A percentile compares a stretch with the other conserved stretches of the same genome.
Evolutionary conservation across 2,797 vertebrate species (phyloP).

Genomic region (Potorous gilbertii): DNA sequence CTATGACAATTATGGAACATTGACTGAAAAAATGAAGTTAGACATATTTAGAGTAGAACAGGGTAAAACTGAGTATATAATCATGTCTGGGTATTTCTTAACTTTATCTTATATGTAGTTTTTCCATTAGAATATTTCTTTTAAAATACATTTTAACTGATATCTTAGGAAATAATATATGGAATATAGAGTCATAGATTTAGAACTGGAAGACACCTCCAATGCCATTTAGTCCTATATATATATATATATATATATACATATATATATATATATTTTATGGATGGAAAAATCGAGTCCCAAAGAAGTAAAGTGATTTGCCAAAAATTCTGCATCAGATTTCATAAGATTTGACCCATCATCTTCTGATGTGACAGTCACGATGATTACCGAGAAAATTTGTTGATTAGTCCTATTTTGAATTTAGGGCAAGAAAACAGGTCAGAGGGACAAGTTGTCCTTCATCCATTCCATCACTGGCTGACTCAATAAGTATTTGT

Average conservation of each 20-base stretch:
- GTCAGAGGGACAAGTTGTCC: background rate
- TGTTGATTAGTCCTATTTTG: background rate
- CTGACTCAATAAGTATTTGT: background rate
- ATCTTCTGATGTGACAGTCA: background rate
- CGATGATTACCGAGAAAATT: background rate
- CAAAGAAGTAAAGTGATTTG: background rate
- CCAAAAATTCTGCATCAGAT: background rate
- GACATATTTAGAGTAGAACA: background rate
- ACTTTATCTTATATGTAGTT: background rate
- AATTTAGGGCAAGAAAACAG: background rate
- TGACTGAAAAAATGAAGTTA: background rate
- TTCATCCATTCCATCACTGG: background rate
- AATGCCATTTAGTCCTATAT: background rate
- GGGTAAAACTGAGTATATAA: background rate
- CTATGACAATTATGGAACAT: background rate
- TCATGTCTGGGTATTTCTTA: background rate
- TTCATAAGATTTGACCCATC: background rate
- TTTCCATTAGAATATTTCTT: background rate
- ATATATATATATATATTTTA: background rate
- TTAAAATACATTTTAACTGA: background rate
- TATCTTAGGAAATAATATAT: background rate
- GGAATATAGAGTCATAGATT: background rate
- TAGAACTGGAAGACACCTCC: background rate
- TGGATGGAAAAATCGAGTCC: background rate
- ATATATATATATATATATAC: no score